These are phyloP conservation scores for Oncorhynchus keta DNA, from an alignment of 2,113 vertebrate species.

Conservation along the genomic window DNA sequence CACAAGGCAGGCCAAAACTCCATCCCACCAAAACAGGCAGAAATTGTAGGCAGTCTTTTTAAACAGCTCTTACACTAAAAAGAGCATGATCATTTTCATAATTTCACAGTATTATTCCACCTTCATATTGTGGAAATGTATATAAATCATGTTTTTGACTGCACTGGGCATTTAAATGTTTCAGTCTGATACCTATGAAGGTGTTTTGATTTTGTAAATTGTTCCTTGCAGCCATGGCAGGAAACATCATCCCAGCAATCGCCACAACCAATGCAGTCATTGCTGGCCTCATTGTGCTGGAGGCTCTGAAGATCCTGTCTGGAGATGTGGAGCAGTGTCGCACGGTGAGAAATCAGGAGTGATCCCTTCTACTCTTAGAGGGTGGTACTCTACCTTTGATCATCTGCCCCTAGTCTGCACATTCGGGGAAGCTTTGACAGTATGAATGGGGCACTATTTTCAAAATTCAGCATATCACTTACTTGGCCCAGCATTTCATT, in stretches of 20 bases:
- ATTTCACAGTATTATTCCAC: too few species aligned
- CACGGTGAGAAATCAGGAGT: slow-evolving; percentile 76
- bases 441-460: neutral
- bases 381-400: neutral
- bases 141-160: too few species aligned
- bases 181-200: neutral
- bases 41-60: too few species aligned
- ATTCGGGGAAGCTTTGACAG: neutral
- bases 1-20: too few species aligned
- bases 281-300: slow-evolving; percentile 93
- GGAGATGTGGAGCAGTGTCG: slow-evolving; percentile 91
- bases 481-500: neutral
- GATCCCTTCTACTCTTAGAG: neutral
- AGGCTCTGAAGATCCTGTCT: slow-evolving; percentile 91
- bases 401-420: neutral
- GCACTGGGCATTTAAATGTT: too few species aligned
- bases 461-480: neutral
- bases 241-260: slow-evolving; percentile 97
- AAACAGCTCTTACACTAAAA: too few species aligned
- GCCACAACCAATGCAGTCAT: slow-evolving; percentile 98
- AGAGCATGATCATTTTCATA: too few species aligned
- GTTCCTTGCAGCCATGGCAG: slow-evolving; percentile 88
- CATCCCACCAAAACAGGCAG: too few species aligned
- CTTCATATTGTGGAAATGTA: too few species aligned
- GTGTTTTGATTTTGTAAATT: neutral